These are phyloP conservation scores for Lophius piscatorius DNA, from an alignment of 2,113 vertebrate species.

Conservation along the genomic window DNA sequence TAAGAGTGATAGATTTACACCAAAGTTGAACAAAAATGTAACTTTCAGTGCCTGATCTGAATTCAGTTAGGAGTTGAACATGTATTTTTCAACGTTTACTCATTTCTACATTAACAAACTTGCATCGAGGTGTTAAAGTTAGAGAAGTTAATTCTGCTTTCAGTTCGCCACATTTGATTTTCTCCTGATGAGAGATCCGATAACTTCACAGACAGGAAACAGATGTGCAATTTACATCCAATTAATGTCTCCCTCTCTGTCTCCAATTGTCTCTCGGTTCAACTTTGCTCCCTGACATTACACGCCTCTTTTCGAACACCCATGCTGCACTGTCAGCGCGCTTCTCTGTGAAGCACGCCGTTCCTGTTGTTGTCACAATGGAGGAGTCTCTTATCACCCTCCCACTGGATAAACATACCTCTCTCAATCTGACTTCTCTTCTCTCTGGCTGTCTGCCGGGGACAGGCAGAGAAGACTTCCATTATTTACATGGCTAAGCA, in stretches of 20 bases:
- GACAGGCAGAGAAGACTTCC: slow-evolving; percentile 20
- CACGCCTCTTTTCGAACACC: neutral
- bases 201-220: slow-evolving; percentile 57
- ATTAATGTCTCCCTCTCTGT: slow-evolving; percentile 41
- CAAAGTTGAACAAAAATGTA: neutral
- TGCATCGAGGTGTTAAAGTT: slow-evolving; percentile 7
- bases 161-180: slow-evolving; percentile 37
- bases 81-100: neutral
- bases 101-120: too few species aligned
- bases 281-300: slow-evolving; percentile 7
- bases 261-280: neutral
- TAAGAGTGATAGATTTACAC: neutral
- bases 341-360: neutral
- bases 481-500: slow-evolving; percentile 38
- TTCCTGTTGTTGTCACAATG: slow-evolving; percentile 31
- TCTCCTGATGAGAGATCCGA: slow-evolving; percentile 40
- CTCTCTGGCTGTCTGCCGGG: slow-evolving; percentile 9
- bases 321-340: slow-evolving; percentile 7
- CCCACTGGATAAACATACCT: slow-evolving; percentile 43
- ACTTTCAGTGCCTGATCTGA: neutral
- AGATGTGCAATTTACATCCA: slow-evolving; percentile 65
- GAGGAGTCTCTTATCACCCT: slow-evolving; percentile 34
- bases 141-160: neutral
- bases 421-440: slow-evolving; percentile 28
- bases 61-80: neutral